Conservation (phyloP, 2,113 vertebrate genomes). For the Theristicus caerulescens region DNA sequence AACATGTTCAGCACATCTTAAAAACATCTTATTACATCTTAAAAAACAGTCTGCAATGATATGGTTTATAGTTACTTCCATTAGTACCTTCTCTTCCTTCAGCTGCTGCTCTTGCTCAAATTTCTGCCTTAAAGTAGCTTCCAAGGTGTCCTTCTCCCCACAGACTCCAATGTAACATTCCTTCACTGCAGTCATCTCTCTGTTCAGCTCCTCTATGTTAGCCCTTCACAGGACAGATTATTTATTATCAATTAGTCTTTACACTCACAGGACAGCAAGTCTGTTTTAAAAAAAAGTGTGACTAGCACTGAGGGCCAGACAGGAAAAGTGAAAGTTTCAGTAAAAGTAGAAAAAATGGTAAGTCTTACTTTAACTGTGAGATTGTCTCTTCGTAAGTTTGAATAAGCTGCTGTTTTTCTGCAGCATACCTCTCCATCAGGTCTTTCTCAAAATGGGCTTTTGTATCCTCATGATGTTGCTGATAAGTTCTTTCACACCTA, state of each 20-base stretch:
- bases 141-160: conserved; percentile 86
- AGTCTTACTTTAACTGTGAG: conserved; percentile 80
- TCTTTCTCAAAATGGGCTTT: conserved; percentile 83
- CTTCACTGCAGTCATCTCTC: conserved; percentile 84
- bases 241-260: not conserved
- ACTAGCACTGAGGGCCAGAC: not conserved
- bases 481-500: conserved; percentile 88
- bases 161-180: conserved; percentile 93
- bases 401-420: conserved; percentile 78
- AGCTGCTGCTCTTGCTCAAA: conserved; percentile 70
- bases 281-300: not conserved
- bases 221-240: conserved; percentile 68
- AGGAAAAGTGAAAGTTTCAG: not conserved
- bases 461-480: conserved; percentile 88
- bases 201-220: conserved; percentile 80
- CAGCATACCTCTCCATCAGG: conserved; percentile 74
- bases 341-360: not conserved
- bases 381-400: conserved; percentile 78
- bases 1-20: too few relatives aligned
- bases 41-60: not conserved
- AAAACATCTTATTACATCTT: not conserved
- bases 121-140: conserved; percentile 68
- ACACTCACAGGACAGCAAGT: not conserved
- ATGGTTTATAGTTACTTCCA: not conserved
- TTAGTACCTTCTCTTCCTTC: conserved; percentile 80